These are phyloP conservation scores for Schizopygopsis pylzovi DNA, from an alignment of 2,797 vertebrate species.

Conservation along the genomic window DNA sequence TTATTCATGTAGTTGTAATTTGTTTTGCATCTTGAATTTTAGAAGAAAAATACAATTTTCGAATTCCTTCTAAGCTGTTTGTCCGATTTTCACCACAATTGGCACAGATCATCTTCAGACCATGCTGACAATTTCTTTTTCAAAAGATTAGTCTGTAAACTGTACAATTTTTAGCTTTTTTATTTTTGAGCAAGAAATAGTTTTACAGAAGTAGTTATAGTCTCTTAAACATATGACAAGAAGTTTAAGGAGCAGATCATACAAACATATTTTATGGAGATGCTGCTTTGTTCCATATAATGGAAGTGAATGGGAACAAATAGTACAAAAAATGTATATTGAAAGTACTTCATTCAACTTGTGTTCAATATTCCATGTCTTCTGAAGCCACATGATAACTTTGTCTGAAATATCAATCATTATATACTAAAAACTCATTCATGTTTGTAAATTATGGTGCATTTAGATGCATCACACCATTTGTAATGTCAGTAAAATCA, in stretches of 20 bases:
- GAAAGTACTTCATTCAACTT: too few relatives aligned
- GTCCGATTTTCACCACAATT: neutral
- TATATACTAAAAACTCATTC: neutral
- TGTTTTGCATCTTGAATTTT: neutral
- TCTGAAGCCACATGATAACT: too few relatives aligned
- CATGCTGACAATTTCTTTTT: neutral
- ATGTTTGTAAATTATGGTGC: neutral
- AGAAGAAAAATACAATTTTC: neutral
- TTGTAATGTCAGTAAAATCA: neutral
- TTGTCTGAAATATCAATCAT: neutral
- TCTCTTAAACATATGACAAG: neutral
- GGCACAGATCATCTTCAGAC: neutral
- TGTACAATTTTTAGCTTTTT: too few relatives aligned
- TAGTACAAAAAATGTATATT: neutral
- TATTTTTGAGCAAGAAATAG: neutral
- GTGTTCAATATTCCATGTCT: too few relatives aligned
- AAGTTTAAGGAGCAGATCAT: neutral
- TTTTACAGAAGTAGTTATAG: neutral
- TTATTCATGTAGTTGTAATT: too few relatives aligned
- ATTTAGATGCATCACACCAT: neutral
- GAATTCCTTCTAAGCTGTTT: neutral
- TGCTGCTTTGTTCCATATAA: neutral
- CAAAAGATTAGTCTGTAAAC: neutral
- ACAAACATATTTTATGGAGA: neutral
- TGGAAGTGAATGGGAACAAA: neutral